Conservation (phyloP, 1,140 invertebrate genomes). For the Yoshiicerus persimilis region DNA sequence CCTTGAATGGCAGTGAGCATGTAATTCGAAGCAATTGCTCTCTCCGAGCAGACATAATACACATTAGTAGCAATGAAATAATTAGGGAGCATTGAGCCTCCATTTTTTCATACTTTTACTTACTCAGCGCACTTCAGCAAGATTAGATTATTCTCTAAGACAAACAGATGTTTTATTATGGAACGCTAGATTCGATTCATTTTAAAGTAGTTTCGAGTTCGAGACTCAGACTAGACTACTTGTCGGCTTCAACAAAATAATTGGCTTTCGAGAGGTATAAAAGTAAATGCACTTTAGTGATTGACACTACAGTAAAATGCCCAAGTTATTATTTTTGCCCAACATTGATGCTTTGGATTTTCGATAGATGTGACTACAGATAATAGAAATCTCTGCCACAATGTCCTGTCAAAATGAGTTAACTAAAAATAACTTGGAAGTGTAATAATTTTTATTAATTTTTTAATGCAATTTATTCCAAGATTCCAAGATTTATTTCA, state of each 20-base stretch:
- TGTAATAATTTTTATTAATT: no score
- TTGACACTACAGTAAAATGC: not conserved
- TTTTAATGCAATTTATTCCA: no score
- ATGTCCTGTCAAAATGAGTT: no score
- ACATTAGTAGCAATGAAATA: not conserved
- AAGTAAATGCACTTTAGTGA: not conserved
- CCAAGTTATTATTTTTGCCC: not conserved
- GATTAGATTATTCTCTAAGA: not conserved
- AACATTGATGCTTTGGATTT: no score
- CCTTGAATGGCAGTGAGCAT: constrained; percentile 6
- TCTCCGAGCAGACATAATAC: not conserved
- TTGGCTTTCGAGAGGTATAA: not conserved
- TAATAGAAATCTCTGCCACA: no score
- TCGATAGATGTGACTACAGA: no score
- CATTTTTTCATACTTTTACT: not conserved
- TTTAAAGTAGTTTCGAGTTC: not conserved
- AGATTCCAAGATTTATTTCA: no score
- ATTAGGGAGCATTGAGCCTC: not conserved
- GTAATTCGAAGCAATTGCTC: not conserved
- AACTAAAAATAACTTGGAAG: no score
- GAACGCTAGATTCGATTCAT: not conserved
- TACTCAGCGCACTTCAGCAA: not conserved
- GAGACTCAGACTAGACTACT: not conserved
- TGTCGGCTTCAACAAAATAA: not conserved
- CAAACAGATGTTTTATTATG: not conserved